phyloP scores from a whole-genome alignment of 1,140 invertebrate genomes.

The Doryteuthis pealeii region DNA sequence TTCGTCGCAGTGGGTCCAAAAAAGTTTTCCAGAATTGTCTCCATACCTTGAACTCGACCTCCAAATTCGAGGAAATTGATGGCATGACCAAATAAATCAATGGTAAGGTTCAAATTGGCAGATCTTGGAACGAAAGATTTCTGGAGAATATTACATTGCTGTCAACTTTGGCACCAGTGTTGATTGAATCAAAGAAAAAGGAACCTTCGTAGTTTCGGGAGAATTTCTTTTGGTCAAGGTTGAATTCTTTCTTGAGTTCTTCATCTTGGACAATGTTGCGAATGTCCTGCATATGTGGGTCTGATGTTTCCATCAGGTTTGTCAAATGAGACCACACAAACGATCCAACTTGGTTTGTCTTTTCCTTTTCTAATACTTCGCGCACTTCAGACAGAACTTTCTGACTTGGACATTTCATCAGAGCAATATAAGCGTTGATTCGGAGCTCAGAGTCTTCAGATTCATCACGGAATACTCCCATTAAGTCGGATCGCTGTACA shows the following conservation, averaged over 20 bases:
- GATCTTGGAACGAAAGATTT: constrained; percentile 84
- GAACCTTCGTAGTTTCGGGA: constrained; percentile 77
- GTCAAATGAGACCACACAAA: constrained; percentile 91
- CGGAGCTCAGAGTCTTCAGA: constrained; percentile 79
- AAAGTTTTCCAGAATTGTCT: constrained; percentile 79
- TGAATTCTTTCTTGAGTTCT: constrained; percentile 73
- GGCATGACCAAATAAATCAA: constrained; percentile 81
- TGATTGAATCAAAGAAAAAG: constrained; percentile 45
- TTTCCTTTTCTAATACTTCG: constrained; percentile 70
- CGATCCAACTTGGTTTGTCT: constrained; percentile 91
- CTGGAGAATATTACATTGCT: constrained; percentile 79
- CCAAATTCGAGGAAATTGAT: constrained; percentile 85
- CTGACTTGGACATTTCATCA: constrained; percentile 85
- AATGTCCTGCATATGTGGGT: constrained; percentile 79
- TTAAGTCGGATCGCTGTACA: constrained; percentile 49
- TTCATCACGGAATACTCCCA: constrained; percentile 71
- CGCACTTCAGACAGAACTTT: constrained; percentile 74
- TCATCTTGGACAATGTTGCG: constrained; percentile 78
- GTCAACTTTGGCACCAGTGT: constrained; percentile 48
- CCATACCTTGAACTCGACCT: constrained; percentile 82
- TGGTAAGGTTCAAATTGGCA: constrained; percentile 76
- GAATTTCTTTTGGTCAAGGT: constrained; percentile 80
- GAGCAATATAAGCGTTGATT: constrained; percentile 82
- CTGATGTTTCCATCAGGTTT: constrained; percentile 80
- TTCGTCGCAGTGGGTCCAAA: constrained; percentile 62